phyloP scores from a whole-genome alignment of 2,797 vertebrate genomes.

The Huso huso region DNA sequence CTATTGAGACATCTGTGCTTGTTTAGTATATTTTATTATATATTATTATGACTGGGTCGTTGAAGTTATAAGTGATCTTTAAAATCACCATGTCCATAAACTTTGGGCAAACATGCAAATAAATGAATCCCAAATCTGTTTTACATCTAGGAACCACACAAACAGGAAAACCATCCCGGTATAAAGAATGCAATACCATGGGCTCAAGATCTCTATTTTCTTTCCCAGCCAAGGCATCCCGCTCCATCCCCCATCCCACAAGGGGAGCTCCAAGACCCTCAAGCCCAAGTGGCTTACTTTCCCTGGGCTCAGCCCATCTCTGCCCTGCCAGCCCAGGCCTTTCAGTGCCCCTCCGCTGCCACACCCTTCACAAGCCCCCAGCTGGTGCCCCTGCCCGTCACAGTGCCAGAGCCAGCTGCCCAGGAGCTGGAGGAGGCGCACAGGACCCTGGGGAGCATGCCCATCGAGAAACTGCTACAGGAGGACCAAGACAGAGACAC shows the following conservation, averaged over 20 bases:
- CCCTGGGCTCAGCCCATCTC: slow-evolving; percentile 83
- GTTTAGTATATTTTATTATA: too few relatives aligned
- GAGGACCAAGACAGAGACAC: slow-evolving; percentile 64
- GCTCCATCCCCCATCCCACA: slow-evolving; percentile 56
- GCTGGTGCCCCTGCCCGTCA: slow-evolving; percentile 66
- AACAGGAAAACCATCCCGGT: too few relatives aligned
- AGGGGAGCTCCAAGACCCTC: slow-evolving; percentile 71
- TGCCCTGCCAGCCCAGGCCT: slow-evolving; percentile 48
- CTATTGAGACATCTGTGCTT: too few relatives aligned
- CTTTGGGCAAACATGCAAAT: too few relatives aligned
- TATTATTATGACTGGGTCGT: too few relatives aligned
- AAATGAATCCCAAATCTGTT: too few relatives aligned
- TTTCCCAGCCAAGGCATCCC: slow-evolving; percentile 57
- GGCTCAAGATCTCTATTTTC: neutral
- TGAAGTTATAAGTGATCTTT: too few relatives aligned
- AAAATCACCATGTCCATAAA: too few relatives aligned
- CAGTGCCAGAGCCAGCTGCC: slow-evolving; percentile 54
- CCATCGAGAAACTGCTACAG: slow-evolving; percentile 79
- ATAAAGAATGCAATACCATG: too few relatives aligned
- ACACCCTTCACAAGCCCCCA: slow-evolving; percentile 57
- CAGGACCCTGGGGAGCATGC: slow-evolving; percentile 47
- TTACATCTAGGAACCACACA: too few relatives aligned
- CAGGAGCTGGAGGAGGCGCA: slow-evolving; percentile 65
- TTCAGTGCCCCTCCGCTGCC: slow-evolving; percentile 57
- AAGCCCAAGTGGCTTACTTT: slow-evolving; percentile 69